A percentile compares a stretch with the other conserved stretches of the same genome.
These are phyloP conservation scores for Todiramphus saurophagus DNA, from an alignment of 2,113 vertebrate species.

Conservation along the genomic window DNA sequence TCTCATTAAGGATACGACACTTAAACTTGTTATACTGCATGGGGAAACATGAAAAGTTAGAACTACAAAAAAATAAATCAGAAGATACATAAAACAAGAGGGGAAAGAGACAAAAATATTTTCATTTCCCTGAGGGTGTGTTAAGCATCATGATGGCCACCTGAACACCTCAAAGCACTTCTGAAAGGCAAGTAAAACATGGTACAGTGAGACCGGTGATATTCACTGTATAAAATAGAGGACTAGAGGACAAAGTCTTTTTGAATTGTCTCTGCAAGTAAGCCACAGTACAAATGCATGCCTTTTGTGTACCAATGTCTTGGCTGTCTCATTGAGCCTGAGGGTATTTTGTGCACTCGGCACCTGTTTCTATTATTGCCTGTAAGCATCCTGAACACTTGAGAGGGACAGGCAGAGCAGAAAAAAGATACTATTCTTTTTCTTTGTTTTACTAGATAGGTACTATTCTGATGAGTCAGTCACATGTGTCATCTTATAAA, in stretches of 20 bases:
- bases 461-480: not conserved
- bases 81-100: not conserved
- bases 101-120: not conserved
- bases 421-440: not conserved
- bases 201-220: not conserved
- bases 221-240: not conserved
- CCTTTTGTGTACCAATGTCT: not conserved
- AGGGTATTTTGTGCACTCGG: not conserved
- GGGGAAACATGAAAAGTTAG: not conserved
- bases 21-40: slow-evolving; percentile 81
- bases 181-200: not conserved
- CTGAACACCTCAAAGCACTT: not conserved
- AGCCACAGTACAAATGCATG: not conserved
- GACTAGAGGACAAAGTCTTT: not conserved
- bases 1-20: slow-evolving; percentile 81
- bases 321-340: not conserved
- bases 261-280: not conserved
- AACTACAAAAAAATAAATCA: not conserved
- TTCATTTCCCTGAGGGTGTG: too few species aligned
- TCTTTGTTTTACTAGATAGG: not conserved
- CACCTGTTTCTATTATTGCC: not conserved
- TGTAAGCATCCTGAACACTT: not conserved
- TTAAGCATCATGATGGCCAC: not conserved
- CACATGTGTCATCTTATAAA: not conserved
- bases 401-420: not conserved